phyloP scores from a whole-genome alignment of 2,113 vertebrate genomes.

The Sander lucioperca region DNA sequence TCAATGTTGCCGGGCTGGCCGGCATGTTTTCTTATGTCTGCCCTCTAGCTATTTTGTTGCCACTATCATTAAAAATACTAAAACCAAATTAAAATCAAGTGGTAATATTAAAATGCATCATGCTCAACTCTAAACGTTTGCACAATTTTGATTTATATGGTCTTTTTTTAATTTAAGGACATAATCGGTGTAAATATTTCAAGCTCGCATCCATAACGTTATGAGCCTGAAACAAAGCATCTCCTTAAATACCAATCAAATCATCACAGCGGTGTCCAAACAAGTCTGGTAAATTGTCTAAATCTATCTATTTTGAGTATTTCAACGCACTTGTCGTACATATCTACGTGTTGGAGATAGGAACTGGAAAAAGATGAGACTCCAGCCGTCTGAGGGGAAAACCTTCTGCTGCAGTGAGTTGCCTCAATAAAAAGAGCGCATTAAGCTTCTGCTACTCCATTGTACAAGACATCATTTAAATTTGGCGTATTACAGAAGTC shows the following conservation, averaged over 20 bases:
- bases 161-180: not conserved
- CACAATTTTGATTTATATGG: too few relatives aligned
- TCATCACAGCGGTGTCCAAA: not conserved
- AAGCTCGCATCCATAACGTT: not conserved
- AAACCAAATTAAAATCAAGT: too few relatives aligned
- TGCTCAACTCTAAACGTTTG: too few relatives aligned
- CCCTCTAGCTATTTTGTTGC: too few relatives aligned
- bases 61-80: too few relatives aligned
- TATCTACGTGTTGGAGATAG: not conserved
- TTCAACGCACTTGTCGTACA: conserved; percentile 9
- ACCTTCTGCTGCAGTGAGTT: not conserved
- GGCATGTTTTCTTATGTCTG: too few relatives aligned
- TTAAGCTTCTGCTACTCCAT: conserved; percentile 36
- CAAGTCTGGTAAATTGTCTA: conserved; percentile 26
- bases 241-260: not conserved
- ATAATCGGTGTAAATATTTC: not conserved
- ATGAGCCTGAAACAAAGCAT: not conserved
- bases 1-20: too few relatives aligned
- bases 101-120: too few relatives aligned
- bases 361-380: conserved; percentile 1
- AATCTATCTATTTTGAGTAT: conserved; percentile 36
- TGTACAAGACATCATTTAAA: conserved; percentile 45
- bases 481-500: conserved; percentile 54
- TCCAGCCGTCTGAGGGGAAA: not conserved
- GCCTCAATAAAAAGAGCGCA: conserved; percentile 4